These are phyloP conservation scores for Baronia brevicornis DNA, from an alignment of 2,888 invertebrate species.

Conservation along the genomic window DNA sequence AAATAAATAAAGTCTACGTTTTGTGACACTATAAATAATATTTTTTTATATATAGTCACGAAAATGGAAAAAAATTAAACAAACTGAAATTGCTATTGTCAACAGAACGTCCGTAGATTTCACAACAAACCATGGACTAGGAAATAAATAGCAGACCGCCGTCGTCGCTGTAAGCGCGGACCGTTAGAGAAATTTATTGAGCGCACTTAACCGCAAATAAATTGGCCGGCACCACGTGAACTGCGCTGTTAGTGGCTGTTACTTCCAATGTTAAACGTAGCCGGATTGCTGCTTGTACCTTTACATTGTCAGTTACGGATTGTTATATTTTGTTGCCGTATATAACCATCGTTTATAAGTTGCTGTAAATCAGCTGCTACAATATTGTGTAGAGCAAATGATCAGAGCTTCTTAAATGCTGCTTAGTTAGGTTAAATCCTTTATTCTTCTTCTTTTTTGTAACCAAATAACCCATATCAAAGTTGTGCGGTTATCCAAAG, in stretches of 20 bases:
- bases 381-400: too few species aligned
- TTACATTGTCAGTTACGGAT: too few species aligned
- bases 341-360: too few species aligned
- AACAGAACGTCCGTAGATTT: slow-evolving; percentile 48
- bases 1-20: too few species aligned
- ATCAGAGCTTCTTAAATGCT: too few species aligned
- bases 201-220: slow-evolving; percentile 73
- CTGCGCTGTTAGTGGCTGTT: slow-evolving; percentile 36
- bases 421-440: too few species aligned
- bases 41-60: not conserved
- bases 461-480: too few species aligned
- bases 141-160: slow-evolving; percentile 68
- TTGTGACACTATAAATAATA: too few species aligned
- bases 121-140: slow-evolving; percentile 53
- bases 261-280: slow-evolving; percentile 32
- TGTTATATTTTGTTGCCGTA: too few species aligned
- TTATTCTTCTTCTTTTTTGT: too few species aligned
- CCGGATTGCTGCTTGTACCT: slow-evolving; percentile 25
- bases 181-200: slow-evolving; percentile 73
- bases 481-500: too few species aligned
- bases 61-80: not conserved
- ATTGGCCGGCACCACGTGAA: slow-evolving; percentile 60
- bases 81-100: slow-evolving; percentile 53
- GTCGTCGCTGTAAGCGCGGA: slow-evolving; percentile 60
- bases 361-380: too few species aligned